Evolutionary conservation across 2,797 vertebrate genomes (phyloP), one percentile per base, ranked within the genome.

Genomic region (Pseudocheirus occidentalis): DNA sequence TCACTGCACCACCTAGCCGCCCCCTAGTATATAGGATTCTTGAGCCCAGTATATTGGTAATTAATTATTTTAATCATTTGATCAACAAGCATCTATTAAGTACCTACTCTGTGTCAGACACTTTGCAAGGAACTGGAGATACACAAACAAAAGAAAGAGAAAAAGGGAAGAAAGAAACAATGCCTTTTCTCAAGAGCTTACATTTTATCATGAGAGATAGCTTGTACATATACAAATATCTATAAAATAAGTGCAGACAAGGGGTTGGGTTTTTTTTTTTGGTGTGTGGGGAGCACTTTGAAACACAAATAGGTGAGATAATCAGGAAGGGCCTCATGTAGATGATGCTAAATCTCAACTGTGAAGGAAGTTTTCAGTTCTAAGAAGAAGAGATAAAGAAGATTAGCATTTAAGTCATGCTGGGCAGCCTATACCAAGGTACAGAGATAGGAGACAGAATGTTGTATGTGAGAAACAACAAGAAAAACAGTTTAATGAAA

Each of bases 21-120:
- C n/a, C n/a, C n/a, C n/a, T n/a, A n/a, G 0, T 40, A 12, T 91
- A 29, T 93, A 90, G 10, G 11, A 92, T 97, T 46, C 53, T 94
- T 95, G 3, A 55, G 93, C 93, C 92, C 6, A 54, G 57, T 40
- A 66, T 90, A 93, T 90, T 93, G 50, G 58, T 58, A 73, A 94
- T n/a, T 56, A 53, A 56, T 73, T 56, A 31, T 93, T 92, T 92
- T 90, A 50, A 81, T 7, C 55, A 40, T 92, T 34, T 92, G 93
- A 95, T 6, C 46, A 81, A 50, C 57, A 24, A 1, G 53, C 81
- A 87, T 18, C 13, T 62, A 31, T 62, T 62, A 31, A 62, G 29
- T 62, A 62, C 12, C 29, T 62, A 13, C 58, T 62, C 29, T 31
- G 27, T 62, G 29, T 29, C 58, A 31, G 27, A 27, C 58, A 62